These are phyloP conservation scores for Lophotriccus pileatus DNA, from an alignment of 2,797 vertebrate genomes.

Conservation along the genomic window DNA sequence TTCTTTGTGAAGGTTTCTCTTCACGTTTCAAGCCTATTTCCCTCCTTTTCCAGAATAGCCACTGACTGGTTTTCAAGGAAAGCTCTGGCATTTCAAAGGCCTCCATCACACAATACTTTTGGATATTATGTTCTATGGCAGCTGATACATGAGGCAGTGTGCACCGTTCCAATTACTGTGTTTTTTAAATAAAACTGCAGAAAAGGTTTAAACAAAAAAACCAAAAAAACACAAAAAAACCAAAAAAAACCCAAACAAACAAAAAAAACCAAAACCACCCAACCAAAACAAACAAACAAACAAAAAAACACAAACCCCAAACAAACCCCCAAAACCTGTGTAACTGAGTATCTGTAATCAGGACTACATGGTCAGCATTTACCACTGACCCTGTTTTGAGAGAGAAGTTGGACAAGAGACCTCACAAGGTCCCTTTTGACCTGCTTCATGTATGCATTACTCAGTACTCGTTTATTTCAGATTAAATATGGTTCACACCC, in stretches of 20 bases:
- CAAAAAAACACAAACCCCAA: no score
- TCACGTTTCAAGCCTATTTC: neutral
- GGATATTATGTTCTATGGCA: neutral
- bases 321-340: neutral
- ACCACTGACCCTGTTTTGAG: neutral
- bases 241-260: no score
- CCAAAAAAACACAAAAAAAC: neutral
- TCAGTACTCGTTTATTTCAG: neutral
- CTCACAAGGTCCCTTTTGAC: neutral
- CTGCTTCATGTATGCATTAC: neutral
- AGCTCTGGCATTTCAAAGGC: neutral
- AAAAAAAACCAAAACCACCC: no score
- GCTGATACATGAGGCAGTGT: neutral
- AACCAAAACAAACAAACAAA: no score
- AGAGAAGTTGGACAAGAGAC: neutral
- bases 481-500: neutral
- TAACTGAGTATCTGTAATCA: neutral
- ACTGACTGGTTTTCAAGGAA: neutral
- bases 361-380: neutral
- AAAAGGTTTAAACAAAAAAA: neutral
- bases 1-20: neutral
- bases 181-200: neutral
- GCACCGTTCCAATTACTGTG: neutral
- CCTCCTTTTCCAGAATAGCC: neutral
- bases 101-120: neutral